Base-by-base conservation (phyloP, 2,888 invertebrate species). In the Platycnemis pennipes region DNA sequence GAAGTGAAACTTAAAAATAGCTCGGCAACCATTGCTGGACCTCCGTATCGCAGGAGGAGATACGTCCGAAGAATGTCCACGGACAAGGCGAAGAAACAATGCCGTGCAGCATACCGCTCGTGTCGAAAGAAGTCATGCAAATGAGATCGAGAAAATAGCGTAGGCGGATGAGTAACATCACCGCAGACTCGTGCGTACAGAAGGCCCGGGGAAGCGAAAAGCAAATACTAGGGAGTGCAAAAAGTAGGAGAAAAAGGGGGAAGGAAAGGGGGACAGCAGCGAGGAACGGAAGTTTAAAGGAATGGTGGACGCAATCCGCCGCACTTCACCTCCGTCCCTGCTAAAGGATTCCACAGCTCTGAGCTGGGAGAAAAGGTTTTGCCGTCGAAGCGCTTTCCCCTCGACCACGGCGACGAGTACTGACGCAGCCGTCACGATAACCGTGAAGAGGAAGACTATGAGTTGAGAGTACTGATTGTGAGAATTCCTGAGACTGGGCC, bases 291-390 rank as follows among this genome's bases (percentile, higher is more conserved):
- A 89, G 53, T 56, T n/a, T 42, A 63, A 44, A 91, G 89, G 44
- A 63, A 89, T 42, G 56, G 89, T 63, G 56, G 69, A 44, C 91
- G 63, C 91, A 19, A 89, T 89, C 16, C 53, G 31, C 37, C 89
- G 45, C 89, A 89, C 89, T n/a, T 11, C 77, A 31, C 77, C 77
- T 77, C 77, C 37, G 8, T 11, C 91, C 91, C 22, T 11, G 53
- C 89, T 42, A 26, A 37, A 42, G 91, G 91, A 91, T 69, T 91
- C 63, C 91, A 91, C 91, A 91, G 91, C n/a, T 63, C 63, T 63
- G 56, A 69, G 91, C 44, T 42, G 69, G 91, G 53, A 87, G 44
- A 44, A 16, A n/a, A 22, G 46, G 63, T 63, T 63, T n/a, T 91
- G 91, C 91, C 63, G 91, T 44, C 44, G 16, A 44, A 63, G 91